Evolutionary conservation across 2,113 vertebrate genomes (phyloP).

Genomic region (Promerops cafer): DNA sequence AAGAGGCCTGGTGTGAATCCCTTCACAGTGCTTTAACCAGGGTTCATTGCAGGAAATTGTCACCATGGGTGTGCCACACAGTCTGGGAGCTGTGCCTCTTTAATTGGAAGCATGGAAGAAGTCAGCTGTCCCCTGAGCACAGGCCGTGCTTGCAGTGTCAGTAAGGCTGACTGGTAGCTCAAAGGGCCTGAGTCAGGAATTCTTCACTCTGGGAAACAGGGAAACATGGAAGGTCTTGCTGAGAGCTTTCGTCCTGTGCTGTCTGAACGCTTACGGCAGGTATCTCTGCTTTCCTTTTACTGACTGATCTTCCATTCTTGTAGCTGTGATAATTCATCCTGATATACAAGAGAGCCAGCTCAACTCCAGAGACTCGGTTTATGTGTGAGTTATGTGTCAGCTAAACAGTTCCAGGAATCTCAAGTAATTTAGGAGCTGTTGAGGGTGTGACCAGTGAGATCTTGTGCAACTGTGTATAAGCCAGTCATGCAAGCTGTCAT

Average conservation of each 20-base stretch:
- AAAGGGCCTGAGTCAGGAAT: neutral
- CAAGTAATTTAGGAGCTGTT: neutral
- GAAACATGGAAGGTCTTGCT: neutral
- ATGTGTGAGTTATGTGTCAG: neutral
- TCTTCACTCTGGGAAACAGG: neutral
- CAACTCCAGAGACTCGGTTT: neutral
- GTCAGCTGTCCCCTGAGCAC: neutral
- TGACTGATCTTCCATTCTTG: neutral
- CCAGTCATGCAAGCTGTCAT: neutral
- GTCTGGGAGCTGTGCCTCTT: neutral
- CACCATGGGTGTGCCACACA: neutral
- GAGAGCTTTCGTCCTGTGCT: neutral
- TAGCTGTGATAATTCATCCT: neutral
- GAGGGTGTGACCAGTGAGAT: neutral
- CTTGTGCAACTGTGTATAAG: neutral
- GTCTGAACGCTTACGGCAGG: neutral
- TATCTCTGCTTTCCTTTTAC: neutral
- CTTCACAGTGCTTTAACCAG: neutral
- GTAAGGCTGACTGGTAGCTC: neutral
- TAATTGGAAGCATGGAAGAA: neutral
- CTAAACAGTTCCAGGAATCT: neutral
- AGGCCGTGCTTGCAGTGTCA: neutral
- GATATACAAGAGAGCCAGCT: neutral
- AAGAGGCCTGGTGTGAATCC: neutral
- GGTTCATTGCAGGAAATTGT: neutral